Base-by-base conservation (phyloP, 2,888 invertebrate species). In the Sphaerophoria rueppellii region DNA sequence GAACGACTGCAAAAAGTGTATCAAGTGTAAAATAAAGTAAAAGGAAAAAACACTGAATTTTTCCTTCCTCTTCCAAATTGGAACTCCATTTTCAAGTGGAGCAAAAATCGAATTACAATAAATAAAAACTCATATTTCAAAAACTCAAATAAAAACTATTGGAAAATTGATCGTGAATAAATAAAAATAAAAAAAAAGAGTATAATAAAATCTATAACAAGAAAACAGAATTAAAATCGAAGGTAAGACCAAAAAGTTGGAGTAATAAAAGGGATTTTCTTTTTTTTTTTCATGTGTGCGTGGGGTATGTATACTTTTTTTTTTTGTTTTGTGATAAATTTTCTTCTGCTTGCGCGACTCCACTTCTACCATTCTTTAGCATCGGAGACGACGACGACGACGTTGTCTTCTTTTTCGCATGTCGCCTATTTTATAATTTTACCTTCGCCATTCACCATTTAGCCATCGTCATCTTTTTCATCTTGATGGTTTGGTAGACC, bases 261-360 rank as follows among this genome's bases (percentile, higher is more conserved):
- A 58, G 43, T 55, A 34, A 58, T 77, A 65, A 35, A 24, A 24
- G 24, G 24, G 55, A 32, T 6, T 37, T 14, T 50, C 4, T 61
- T 16, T n/a, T n/a, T 70, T 55, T 16, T 16, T 9, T 70, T 54
- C 52, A 48, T 16, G 80, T 48, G 57, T 40, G 81, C 57, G 67
- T 48, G 75, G 37, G 67, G 77, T 75, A 75, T 74, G 74, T 83
- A 83, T 71, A 75, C 65, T 1, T 40, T 58, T 60, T 60, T 73
- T 82, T 70, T 83, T 75, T 79, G 79, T 79, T 83, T 83, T 79
- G 83, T 79, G 72, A 80, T 80, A 79, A 67, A 80, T 79, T 71
- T 58, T 58, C 40, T 52, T 43, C 9, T 43, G 43, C 6, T 43
- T 43, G 4, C 12, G 43, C 9, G 9, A 11, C 43, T 43, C 43